Evolutionary conservation across 1,140 invertebrate genomes (phyloP), one percentile per base, ranked within the genome.

Genomic region (Tribolium castaneum): DNA sequence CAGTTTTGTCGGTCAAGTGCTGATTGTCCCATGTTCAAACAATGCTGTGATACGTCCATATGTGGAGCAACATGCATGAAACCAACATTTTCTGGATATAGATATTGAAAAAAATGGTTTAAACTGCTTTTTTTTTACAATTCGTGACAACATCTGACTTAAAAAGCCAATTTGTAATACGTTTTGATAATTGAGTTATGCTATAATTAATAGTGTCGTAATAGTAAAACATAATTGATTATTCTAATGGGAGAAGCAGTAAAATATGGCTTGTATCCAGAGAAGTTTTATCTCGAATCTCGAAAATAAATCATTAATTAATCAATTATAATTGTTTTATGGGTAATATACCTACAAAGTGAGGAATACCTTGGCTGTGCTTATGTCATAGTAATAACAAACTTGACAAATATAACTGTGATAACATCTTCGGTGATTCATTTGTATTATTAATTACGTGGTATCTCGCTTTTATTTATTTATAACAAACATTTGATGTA

Each of bases 31-130:
- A 52, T 50, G 10, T 59, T 19, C 9, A 80, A 74, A 16, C 70
- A 45, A 74, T 80, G 78, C 35, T 80, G 78, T 22, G 16, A 49
- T 34, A 80, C 75, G n/a, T 16, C 70, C 14, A 59, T 75, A 19
- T 78, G 77, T 54, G 77, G 77, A 16, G 14, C 77, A 7, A 74
- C 59, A 19, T 78, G 77, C 72, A 50, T 76, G 35, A 66, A 70
- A 39, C 39, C 56, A 7, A 50, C 30, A 14, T 78, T 77, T 56
- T 10, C 39, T 14, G 34, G 62, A 25, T 71, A 70, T 35, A 51
- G 39, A 77, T 77, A 77, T 39, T 76, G 12, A 76, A 7, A 6
- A n/a, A 10, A 14, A 19, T 45, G 9, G 34, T 39, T 39, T 39
- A 7, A 39, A 39, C 9, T 39, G 6, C 22, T 30, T 19, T 19